Evolutionary conservation across 1,140 invertebrate species (phyloP).

Genomic region (Euura lappo): DNA sequence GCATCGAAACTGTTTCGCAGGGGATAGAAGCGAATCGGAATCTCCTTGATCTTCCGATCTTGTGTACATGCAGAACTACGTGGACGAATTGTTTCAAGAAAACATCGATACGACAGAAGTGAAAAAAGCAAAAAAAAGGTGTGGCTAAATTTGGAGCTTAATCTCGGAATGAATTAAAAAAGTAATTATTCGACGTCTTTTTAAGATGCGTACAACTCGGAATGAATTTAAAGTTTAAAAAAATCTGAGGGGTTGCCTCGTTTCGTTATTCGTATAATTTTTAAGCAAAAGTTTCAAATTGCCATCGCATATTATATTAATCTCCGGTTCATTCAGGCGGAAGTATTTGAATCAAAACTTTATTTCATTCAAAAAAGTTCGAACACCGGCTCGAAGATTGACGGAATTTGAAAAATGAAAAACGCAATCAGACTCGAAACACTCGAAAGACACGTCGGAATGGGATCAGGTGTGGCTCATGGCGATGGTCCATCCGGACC

Average conservation of each 20-base stretch:
- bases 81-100: too few relatives aligned
- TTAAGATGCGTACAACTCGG: background rate
- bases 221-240: background rate
- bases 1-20: too few relatives aligned
- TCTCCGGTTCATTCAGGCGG: background rate
- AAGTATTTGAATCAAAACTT: too few relatives aligned
- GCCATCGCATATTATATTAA: background rate
- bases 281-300: background rate
- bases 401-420: too few relatives aligned
- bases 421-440: too few relatives aligned
- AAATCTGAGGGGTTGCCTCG: background rate
- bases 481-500: background rate
- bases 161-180: background rate
- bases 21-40: too few relatives aligned
- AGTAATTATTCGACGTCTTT: background rate
- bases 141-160: background rate
- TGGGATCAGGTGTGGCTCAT: background rate
- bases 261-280: background rate
- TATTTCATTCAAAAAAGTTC: too few relatives aligned
- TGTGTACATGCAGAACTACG: too few relatives aligned
- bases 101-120: too few relatives aligned
- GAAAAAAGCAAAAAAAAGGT: background rate
- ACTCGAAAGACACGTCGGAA: too few relatives aligned
- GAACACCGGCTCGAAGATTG: too few relatives aligned
- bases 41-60: too few relatives aligned